phyloP scores from a whole-genome alignment of 2,113 vertebrate genomes.

The Euleptes europaea region DNA sequence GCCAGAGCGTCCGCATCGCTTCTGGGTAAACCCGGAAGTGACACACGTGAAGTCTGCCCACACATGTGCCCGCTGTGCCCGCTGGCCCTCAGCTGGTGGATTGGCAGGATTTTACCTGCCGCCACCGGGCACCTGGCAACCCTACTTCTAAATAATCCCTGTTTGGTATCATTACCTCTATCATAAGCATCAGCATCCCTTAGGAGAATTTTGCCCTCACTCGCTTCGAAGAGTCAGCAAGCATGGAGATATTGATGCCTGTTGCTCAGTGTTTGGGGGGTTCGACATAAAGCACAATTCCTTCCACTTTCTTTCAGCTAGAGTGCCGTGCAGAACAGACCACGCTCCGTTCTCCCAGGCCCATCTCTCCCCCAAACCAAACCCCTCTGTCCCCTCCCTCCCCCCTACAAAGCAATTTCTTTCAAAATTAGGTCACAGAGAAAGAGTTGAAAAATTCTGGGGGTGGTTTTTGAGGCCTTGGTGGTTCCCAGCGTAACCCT shows the following conservation, averaged over 20 bases:
- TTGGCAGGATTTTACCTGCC: no score
- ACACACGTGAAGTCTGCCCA: no score
- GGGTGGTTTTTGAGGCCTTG: background rate
- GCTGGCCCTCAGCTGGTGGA: no score
- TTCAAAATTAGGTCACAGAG: constrained; percentile 42
- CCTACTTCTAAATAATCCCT: background rate
- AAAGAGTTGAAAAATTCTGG: constrained; percentile 6
- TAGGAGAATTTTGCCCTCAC: background rate
- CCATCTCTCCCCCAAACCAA: background rate
- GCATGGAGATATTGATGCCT: no score
- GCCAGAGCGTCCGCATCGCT: no score
- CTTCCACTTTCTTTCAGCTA: constrained; percentile 8
- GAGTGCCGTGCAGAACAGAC: background rate
- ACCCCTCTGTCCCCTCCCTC: background rate
- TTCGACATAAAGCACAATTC: background rate
- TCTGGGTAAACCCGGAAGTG: no score
- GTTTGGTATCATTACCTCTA: background rate
- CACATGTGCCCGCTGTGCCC: no score
- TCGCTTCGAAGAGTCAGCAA: no score
- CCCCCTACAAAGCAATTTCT: background rate
- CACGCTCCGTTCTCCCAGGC: no score
- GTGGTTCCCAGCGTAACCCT: constrained; percentile 46
- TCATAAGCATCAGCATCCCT: background rate
- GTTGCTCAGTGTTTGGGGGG: no score
- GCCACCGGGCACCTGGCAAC: no score